Evolutionary conservation across 1,140 invertebrate species (phyloP).

Genomic region (Anoplophora glabripennis): DNA sequence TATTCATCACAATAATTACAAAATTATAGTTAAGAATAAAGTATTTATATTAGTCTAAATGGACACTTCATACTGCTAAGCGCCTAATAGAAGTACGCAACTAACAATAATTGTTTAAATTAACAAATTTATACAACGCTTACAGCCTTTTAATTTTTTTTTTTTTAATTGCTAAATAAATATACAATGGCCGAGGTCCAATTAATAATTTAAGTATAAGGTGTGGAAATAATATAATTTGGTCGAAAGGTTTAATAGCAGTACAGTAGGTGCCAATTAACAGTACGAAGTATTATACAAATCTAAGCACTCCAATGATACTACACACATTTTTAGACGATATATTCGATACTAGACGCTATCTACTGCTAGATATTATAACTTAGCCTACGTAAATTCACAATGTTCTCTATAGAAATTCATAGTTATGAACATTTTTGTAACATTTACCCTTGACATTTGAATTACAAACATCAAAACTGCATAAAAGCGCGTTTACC

Average conservation of each 20-base stretch:
- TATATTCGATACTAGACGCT: constrained; percentile 45
- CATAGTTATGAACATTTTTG: constrained; percentile 30
- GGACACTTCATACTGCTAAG: constrained; percentile 31
- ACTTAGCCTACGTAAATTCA: constrained; percentile 44
- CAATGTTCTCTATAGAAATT: constrained; percentile 39
- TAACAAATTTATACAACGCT: too few species aligned
- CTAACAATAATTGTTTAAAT: too few species aligned
- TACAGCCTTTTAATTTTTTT: background rate
- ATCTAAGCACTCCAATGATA: constrained; percentile 45
- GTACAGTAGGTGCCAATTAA: constrained; percentile 1
- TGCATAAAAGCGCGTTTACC: background rate
- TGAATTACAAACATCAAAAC: constrained; percentile 14
- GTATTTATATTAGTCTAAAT: constrained; percentile 29
- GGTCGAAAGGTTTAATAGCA: constrained; percentile 1
- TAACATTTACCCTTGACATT: constrained; percentile 5
- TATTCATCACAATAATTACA: constrained; percentile 41
- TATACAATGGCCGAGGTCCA: background rate
- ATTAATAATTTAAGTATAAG: too few species aligned
- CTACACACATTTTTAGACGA: constrained; percentile 45
- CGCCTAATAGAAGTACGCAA: background rate
- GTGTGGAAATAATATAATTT: too few species aligned
- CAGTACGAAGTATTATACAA: constrained; percentile 33
- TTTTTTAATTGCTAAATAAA: constrained; percentile 8
- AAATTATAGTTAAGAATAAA: constrained; percentile 31
- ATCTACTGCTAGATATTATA: constrained; percentile 45